Evolutionary conservation across 1,140 invertebrate genomes (phyloP).

Genomic region (Babylonia areolata): DNA sequence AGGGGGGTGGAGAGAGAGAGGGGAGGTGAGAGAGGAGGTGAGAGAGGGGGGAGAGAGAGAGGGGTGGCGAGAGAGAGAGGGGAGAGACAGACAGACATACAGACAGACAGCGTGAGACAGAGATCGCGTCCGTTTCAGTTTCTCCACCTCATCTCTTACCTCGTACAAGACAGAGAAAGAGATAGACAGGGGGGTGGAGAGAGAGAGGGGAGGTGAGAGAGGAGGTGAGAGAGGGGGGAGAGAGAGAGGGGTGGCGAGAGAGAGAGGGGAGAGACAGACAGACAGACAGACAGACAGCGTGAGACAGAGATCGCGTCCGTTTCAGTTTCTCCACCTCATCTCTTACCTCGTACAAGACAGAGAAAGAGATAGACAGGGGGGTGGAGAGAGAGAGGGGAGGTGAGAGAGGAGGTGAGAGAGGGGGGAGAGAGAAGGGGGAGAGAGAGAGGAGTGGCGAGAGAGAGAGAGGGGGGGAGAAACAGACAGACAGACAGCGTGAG

Average conservation of each 20-base stretch:
- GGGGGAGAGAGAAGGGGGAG: too few relatives aligned
- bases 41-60: neutral
- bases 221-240: neutral
- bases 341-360: too few relatives aligned
- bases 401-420: too few relatives aligned
- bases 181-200: neutral
- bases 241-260: neutral
- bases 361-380: too few relatives aligned
- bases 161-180: neutral
- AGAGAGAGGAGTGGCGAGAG: too few relatives aligned
- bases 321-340: too few relatives aligned
- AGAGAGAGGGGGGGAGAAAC: too few relatives aligned
- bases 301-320: too few relatives aligned
- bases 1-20: neutral
- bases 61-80: neutral
- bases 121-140: neutral
- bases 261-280: neutral
- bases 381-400: too few relatives aligned
- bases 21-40: neutral
- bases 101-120: neutral
- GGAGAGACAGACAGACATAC: neutral
- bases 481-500: too few relatives aligned
- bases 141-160: too few relatives aligned
- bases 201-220: neutral
- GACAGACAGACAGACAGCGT: neutral